Conservation (phyloP, 2,888 invertebrate genomes). For the Phaonia tiefii region DNA sequence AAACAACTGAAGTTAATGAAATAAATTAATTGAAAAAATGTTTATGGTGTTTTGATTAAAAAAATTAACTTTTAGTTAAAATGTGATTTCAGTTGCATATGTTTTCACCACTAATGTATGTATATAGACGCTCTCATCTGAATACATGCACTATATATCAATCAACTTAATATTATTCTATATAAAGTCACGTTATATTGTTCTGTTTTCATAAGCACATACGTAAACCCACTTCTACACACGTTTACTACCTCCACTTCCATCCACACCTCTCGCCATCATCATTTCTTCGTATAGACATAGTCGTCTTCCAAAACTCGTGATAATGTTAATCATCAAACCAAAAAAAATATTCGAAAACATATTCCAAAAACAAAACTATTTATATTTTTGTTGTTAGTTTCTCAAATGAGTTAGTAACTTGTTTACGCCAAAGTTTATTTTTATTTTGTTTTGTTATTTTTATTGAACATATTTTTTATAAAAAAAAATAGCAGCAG, state of each 20-base stretch:
- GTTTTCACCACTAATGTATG: too few species aligned
- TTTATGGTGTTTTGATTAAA: too few species aligned
- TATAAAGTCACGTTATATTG: constrained; percentile 29
- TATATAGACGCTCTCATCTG: too few species aligned
- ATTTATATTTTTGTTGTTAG: background rate
- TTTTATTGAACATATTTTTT: constrained; percentile 9
- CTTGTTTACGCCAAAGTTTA: constrained; percentile 75
- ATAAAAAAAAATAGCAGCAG: constrained; percentile 14
- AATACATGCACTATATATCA: too few species aligned
- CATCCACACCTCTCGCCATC: background rate
- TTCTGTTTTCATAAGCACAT: constrained; percentile 13
- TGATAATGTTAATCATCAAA: constrained; percentile 44
- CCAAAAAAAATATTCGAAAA: constrained; percentile 12
- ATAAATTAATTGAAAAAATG: too few species aligned
- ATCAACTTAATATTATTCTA: constrained; percentile 57
- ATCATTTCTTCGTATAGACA: too few species aligned
- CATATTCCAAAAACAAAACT: constrained; percentile 29
- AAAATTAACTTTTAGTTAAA: too few species aligned
- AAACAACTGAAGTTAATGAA: too few species aligned
- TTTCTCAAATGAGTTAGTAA: constrained; percentile 71
- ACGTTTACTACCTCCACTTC: background rate
- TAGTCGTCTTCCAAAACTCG: constrained; percentile 31
- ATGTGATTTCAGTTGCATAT: too few species aligned
- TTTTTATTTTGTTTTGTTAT: constrained; percentile 12
- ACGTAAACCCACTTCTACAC: constrained; percentile 12